Conservation (phyloP, 2,113 vertebrate genomes). For the Engystomops pustulosus region DNA sequence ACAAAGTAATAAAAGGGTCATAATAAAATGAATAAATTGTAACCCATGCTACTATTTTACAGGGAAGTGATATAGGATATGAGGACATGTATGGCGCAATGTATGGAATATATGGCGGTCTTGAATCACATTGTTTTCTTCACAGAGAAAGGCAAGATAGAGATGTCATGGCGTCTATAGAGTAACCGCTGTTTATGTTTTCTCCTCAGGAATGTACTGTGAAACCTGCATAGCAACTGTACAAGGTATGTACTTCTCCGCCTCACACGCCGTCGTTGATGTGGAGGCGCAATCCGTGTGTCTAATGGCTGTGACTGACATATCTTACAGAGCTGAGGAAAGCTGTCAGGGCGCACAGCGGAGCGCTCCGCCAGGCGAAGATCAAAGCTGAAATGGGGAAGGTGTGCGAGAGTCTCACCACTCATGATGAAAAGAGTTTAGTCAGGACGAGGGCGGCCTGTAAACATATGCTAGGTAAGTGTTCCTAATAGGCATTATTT, state of each 20-base stretch:
- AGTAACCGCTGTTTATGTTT: not conserved
- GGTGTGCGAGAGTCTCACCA: conserved; percentile 13
- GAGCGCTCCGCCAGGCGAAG: conserved; percentile 18
- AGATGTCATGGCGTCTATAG: not conserved
- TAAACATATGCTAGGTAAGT: conserved; percentile 48
- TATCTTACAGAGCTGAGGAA: conserved; percentile 47
- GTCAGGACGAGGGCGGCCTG: not conserved
- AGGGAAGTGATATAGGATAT: too few species aligned
- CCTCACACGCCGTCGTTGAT: not conserved
- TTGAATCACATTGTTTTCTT: not conserved
- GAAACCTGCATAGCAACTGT: conserved; percentile 56
- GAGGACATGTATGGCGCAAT: too few species aligned
- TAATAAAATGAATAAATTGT: too few species aligned
- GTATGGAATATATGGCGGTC: too few species aligned
- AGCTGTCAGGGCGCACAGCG: not conserved
- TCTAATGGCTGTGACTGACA: not conserved
- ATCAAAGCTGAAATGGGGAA: not conserved
- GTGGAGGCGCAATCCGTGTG: not conserved
- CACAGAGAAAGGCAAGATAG: not conserved
- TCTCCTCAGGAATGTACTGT: conserved; percentile 50
- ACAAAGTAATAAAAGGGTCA: too few species aligned
- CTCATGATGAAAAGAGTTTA: not conserved
- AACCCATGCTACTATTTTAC: too few species aligned
- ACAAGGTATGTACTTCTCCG: conserved; percentile 7
- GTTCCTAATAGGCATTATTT: not conserved